Base-by-base conservation (phyloP, 2,888 invertebrate species). In the Hydroisotoma schaefferi region DNA sequence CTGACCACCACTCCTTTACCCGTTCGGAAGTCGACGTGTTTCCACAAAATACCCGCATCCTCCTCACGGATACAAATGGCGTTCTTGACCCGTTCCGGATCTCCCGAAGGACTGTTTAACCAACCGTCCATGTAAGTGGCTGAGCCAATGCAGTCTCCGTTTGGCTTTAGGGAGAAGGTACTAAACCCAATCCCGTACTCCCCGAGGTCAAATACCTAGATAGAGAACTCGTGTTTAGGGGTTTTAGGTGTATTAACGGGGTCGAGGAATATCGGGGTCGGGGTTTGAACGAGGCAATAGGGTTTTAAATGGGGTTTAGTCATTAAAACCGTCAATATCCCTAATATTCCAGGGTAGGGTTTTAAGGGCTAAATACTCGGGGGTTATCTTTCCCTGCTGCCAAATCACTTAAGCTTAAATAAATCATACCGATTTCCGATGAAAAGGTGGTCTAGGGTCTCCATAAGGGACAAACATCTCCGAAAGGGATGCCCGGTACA, bases 61-160 rank as follows among this genome's bases (percentile, higher is more conserved):
- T 65, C 59, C 29, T 68, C 68, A 22, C 57, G 40, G 15, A 68
- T 40, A 25, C 65, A 65, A 5, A 68, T 40, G 3, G 48, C 62
- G 6, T 54, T 56, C 20, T 29, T 28, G 5, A 63, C 2, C 12
- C 8, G 48, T 2, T 26, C 5, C 1, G 54, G 44, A 18, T 47
- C 48, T 5, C 67, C 67, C n/a, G 51, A 23, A 8, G n/a, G 23
- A n/a, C 60, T 52, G 26, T 44, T 47, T 6, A 53, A 33, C 8
- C 20, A 6, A 12, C 46, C 58, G 27, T 63, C 59, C 26, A 65
- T 28, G 18, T 58, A 65, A 2, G 29, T 23, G 1, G 51, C 56
- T n/a, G 46, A 55, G 18, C 65, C 68, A 1, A 53, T n/a, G 33
- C 65, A 65, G 49, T 58, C 27, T 8, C 47, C 51, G 0, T 51